Evolutionary conservation across 2,113 vertebrate species (phyloP), one percentile per base, ranked within the genome.

Genomic region (Opisthocomus hoazin): DNA sequence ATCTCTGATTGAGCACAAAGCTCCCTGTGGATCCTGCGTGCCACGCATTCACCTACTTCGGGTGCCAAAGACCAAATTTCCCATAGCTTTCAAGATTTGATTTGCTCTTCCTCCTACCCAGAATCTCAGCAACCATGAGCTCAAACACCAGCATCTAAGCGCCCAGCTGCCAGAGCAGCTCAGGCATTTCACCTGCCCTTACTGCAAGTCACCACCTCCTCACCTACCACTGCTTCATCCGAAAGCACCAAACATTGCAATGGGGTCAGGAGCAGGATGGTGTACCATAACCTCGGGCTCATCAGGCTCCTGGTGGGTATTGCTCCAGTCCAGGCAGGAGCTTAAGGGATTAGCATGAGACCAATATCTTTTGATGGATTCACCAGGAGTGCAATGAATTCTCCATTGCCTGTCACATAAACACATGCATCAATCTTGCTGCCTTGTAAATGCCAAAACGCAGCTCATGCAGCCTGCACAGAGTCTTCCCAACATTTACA

Each of bases 61-160:
- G 43, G 70, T 75, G 60, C 60, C 91, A 84, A 89, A 84, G 60
- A 85, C 37, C 54, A 87, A 63, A 90, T 74, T 91, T 91, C 56
- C 39, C 69, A 63, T 18, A 65, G 41, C n/a, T 78, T 77, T 77
- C 41, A 70, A 54, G 20, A 94, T 51, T 32, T 17, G 2, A 77
- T 58, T 76, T 82, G 50, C 34, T 70, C 50, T 71, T 64, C 29
- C 14, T 75, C 51, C 46, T 51, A 58, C 21, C 51, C 46, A 54
- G 87, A 74, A 78, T 68, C 29, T 66, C 56, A 71, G 65, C 26
- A 68, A 78, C 60, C 63, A 16, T 7, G 15, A 85, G 50, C 21
- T 85, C 63, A 85, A 39, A 30, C 36, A 58, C 6, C 3, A 83
- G 36, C 27, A 80, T 15, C 27, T 57, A 57, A 65, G 58, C 15